Evolutionary conservation across 2,797 vertebrate species (phyloP), one percentile per base, ranked within the genome.

Genomic region (Myotis findleyi): DNA sequence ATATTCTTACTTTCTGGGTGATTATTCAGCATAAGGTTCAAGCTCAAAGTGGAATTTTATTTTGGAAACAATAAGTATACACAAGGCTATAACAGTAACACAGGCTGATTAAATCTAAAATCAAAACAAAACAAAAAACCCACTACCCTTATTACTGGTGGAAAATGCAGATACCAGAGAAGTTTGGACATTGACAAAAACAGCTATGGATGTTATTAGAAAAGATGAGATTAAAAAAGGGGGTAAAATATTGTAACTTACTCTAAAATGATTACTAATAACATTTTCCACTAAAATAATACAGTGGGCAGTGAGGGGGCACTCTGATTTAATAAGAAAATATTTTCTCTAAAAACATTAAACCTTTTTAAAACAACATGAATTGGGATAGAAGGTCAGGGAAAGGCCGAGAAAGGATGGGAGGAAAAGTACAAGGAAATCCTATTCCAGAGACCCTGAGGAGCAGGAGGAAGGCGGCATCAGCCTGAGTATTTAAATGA

Each of bases 1-100:
- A 33, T 33, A n/a, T 66, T 79, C 30, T 89, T 85, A 72, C 25
- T 57, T 93, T 59, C 27, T 27, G 36, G n/a, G 10, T 57, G 30
- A 89, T 82, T 62, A 82, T n/a, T 88, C 38, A 59, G 38, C 49
- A 71, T 18, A 75, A 13, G 18, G 18, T 57, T 89, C 53, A 89
- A 77, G 16, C 30, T 93, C 69, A 91, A 87, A 85, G 12, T 68
- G 66, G 49, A 20, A 87, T 69, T 77, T 91, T 64, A 69, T 87
- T 93, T 47, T 55, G 77, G 33, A 89, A 80, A 49, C 47, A 68
- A 80, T 72, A 7, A 38, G n/a, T 76, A 80, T 59, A 64, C 55
- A 47, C 38, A 79, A 57, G 13, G 33, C 20, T 66, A 14, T n/a
- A 92, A 64, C 5, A 66, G 68, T 66, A 81, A 82, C 17, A 84